Evolutionary conservation across 1,140 invertebrate genomes (phyloP), one percentile per base, ranked within the genome.

Genomic region (Sminthurides bifidus): DNA sequence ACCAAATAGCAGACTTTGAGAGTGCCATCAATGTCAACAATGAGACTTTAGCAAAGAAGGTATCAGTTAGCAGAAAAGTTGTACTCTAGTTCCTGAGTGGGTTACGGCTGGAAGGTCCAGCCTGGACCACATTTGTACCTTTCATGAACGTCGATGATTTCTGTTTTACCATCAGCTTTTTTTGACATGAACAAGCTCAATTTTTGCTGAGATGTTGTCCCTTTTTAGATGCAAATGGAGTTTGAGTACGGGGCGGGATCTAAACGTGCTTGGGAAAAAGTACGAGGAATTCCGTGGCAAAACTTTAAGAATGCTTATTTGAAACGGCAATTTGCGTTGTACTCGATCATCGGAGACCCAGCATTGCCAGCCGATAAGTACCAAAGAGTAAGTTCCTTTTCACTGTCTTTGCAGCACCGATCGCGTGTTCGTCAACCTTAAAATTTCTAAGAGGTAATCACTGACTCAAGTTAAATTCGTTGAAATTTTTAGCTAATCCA

Each of bases 281-380:
- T 56, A 14, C 21, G 14, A 17, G 24, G 54, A 17, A 64, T 69
- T 61, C 65, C 68, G 23, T 75, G 72, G 70, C 60, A 66, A 41
- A 61, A 65, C 2, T 70, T 75, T 35, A 54, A 59, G 14, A 69
- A 75, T 58, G 61, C 61, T 17, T 53, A 54, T 14, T 52, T 73
- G 0, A 65, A 63, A 53, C 58, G 73, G 27, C 68, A 71, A 65
- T 74, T 75, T 55, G 66, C 67, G 48, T 55, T 63, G 58, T 73
- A 80, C 3, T 69, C 71, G 5, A 63, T 70, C 52, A 63, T 73
- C 1, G 74, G 74, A 2, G 68, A 66, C 8, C 64, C 69, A 6
- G 71, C 70, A 6, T 63, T 76, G 44, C 64, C 65, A 26, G 65
- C 66, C 49, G 63, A 70, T 4, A 68, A 67, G 33, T 58, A 70